Base-by-base conservation (phyloP, 2,113 vertebrate genomes). In the Cheilinus undulatus region DNA sequence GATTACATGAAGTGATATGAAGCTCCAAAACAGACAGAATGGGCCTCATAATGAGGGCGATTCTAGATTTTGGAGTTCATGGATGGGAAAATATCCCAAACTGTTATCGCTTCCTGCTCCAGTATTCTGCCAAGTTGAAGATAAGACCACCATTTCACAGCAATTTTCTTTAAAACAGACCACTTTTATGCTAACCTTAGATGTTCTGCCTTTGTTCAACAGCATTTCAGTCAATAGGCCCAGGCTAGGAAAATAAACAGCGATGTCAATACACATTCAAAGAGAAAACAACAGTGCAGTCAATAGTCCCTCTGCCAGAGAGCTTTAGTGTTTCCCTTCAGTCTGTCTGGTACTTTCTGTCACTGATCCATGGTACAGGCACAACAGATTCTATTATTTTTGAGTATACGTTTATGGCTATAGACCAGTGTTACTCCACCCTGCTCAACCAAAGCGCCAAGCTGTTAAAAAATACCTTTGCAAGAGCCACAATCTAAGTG, bases 251-350 rank as follows among this genome's bases (percentile, higher is more conserved):
- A 72, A 72, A 61, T 24, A 45, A 61, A 48, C 36, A 65, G 68
- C 5, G 14, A 12, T 17, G 62, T 73, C 64, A 56, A 73, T 43
- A 73, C 27, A 51, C 51, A 45, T 60, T 36, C 32, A 62, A 58
- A 73, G 48, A 48, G 68, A 49, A 67, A 72, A 66, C 32, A 40
- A 72, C 26, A 54, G 15, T 19, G 40, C 40, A 42, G 40, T 42
- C 40, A 42, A 42, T 42, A 42, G 40, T 42, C 40, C 40, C 40
- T 42, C 40, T 19, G 17, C 40, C 17, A 42, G 40, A 42, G 19
- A 42, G 40, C 40, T 40, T 13, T 6, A 6, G 40, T 17, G 17
- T 42, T 19, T 42, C 5, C 40, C 19, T 36, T 38, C 40, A 69
- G 42, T 45, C 19, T 45, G 19, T n/a, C 2, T 9, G 6, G 17